Evolutionary conservation across 2,797 vertebrate species (phyloP), one percentile per base, ranked within the genome.

Genomic region (Micrastur ruficollis): DNA sequence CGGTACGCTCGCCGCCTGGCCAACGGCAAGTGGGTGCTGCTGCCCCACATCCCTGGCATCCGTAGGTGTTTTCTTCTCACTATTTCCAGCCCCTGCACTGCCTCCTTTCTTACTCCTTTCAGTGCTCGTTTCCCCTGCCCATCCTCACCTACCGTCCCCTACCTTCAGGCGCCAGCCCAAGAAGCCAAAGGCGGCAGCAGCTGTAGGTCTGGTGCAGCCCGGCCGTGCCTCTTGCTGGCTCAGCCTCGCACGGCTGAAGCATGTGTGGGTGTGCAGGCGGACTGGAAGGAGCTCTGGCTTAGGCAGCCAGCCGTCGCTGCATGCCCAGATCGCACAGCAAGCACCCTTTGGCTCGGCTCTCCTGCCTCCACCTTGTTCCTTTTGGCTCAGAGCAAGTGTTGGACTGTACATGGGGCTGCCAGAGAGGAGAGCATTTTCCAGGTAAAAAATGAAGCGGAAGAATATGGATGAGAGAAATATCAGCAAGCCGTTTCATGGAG

Each of bases 281-380:
- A 8, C 27, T 89, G 74, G 42, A 58, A 89, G 10, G 55, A 46
- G 14, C 38, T 79, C 55, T 36, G 73, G 12, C 12, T 81, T 34
- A 40, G 78, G 66, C 66, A 89, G 81, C 70, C 81, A 90, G 58
- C 53, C 36, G 50, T 6, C 84, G 34, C 62, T 93, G 32, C 11
- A 0, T 79, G 73, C 74, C 74, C 22, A 26, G 71, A 85, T 93
- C 61, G 13, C 75, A 49, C 59, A 74, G 47, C 44, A 40, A 84
- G 42, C 1, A 46, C 52, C 81, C 81, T 84, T 91, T 89, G 89
- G 86, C 95, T 95, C 74, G 66, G 31, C 74, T 87, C 71, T 89
- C 14, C 55, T 4, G 2, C 59, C 74, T 95, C 36, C 14, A 59
- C 36, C 81, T 91, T 1, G 0, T 44, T 89, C 55, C 40, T 66